These are phyloP conservation scores for Chamaea fasciata DNA, from an alignment of 2,113 vertebrate species.

Conservation along the genomic window DNA sequence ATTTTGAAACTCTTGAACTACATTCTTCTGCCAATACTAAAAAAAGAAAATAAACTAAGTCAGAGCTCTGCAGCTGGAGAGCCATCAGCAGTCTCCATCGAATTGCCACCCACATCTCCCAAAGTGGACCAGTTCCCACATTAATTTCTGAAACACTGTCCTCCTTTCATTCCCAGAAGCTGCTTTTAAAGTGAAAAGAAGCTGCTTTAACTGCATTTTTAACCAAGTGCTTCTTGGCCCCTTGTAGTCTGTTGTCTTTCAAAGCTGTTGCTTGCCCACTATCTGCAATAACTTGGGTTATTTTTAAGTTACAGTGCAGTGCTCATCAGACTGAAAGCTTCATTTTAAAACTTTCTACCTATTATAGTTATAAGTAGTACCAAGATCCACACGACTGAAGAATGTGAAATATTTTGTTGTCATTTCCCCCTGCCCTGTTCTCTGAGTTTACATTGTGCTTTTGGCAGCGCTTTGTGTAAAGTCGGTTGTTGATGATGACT, in stretches of 20 bases:
- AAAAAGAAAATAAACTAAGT: neutral
- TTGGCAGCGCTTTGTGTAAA: neutral
- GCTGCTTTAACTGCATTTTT: neutral
- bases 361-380: constrained; percentile 12
- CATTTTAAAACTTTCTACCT: constrained; percentile 1
- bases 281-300: neutral
- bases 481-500: neutral
- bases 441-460: constrained; percentile 5
- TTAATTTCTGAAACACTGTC: neutral
- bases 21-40: neutral
- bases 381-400: neutral
- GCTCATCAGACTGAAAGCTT: neutral
- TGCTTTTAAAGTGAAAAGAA: neutral
- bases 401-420: constrained; percentile 26
- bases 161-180: neutral
- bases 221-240: neutral
- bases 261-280: neutral
- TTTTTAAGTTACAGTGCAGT: neutral
- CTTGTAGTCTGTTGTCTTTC: neutral
- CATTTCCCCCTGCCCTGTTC: neutral
- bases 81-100: neutral
- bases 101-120: neutral
- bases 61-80: neutral
- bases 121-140: neutral
- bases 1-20: neutral